Conservation (phyloP, 2,888 invertebrate species). For the Aphidius colemani region DNA sequence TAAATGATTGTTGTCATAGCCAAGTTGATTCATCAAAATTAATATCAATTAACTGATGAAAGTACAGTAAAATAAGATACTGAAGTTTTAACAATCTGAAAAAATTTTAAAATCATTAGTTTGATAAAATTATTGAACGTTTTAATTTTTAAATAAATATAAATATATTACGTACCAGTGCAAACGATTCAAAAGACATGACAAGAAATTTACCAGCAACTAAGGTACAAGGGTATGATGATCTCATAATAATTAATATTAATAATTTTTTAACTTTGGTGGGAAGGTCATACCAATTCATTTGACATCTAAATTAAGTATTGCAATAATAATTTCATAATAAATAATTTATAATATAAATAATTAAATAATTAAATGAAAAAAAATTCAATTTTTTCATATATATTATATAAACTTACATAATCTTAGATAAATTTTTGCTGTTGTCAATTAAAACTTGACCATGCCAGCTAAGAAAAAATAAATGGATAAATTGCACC, state of each 20-base stretch:
- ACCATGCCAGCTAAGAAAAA: not conserved
- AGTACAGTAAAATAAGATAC: no score
- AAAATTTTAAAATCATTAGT: no score
- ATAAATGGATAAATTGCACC: not conserved
- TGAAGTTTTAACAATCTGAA: no score
- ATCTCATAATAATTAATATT: conserved; percentile 13
- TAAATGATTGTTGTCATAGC: no score
- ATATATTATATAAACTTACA: conserved; percentile 6
- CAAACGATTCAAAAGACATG: conserved; percentile 13
- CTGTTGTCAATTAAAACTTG: conserved; percentile 13
- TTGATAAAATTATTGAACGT: no score
- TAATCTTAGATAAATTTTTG: not conserved
- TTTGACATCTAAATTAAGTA: conserved; percentile 4
- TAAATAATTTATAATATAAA: not conserved
- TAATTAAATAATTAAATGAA: not conserved
- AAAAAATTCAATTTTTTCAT: no score
- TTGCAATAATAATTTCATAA: not conserved
- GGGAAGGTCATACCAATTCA: conserved; percentile 10
- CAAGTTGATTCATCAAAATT: no score
- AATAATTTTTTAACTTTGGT: not conserved
- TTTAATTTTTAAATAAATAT: not conserved
- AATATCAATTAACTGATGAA: no score
- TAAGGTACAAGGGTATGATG: conserved; percentile 1
- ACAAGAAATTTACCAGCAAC: conserved; percentile 11
- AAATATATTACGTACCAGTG: not conserved